Conservation (phyloP, 1,140 invertebrate species). For the Zaprionus africanus region DNA sequence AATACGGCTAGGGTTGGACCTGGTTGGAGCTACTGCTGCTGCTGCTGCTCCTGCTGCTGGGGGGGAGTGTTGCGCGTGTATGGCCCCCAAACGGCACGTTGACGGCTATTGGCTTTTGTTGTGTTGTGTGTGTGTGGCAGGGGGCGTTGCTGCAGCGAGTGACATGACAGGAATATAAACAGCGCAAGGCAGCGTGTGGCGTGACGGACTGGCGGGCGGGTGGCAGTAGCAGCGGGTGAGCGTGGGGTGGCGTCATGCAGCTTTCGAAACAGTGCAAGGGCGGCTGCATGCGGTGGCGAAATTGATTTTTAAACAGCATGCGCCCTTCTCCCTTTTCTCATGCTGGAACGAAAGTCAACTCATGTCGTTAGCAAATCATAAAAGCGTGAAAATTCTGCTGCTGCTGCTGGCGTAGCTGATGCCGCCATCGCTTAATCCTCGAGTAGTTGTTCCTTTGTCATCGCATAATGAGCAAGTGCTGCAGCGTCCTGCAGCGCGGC, state of each 20-base stretch:
- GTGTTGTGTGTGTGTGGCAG: slow-evolving; percentile 34
- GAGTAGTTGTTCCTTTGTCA: slow-evolving; percentile 71
- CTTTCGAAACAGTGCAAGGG: slow-evolving; percentile 24
- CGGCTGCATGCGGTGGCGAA: slow-evolving; percentile 63
- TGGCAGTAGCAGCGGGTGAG: background rate
- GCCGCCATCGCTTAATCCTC: slow-evolving; percentile 42
- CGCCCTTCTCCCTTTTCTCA: background rate
- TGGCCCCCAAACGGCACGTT: slow-evolving; percentile 50
- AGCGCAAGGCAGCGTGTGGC: slow-evolving; percentile 39
- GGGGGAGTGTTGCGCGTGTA: slow-evolving; percentile 10
- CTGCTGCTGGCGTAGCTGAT: slow-evolving; percentile 22
- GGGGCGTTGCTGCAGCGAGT: slow-evolving; percentile 42
- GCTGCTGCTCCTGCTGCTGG: background rate
- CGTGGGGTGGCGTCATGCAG: slow-evolving; percentile 20
- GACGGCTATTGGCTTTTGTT: slow-evolving; percentile 80
- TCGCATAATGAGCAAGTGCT: slow-evolving; percentile 74
- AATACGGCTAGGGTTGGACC: slow-evolving; percentile 12
- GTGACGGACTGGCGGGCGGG: background rate
- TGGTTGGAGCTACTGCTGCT: background rate
- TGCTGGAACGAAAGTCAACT: slow-evolving; percentile 25
- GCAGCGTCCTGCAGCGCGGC: slow-evolving; percentile 5
- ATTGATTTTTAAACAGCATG: slow-evolving; percentile 78
- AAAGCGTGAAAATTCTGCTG: slow-evolving; percentile 61
- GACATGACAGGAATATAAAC: slow-evolving; percentile 74
- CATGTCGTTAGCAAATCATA: slow-evolving; percentile 80